Conservation (phyloP, 2,113 vertebrate species). For the Gopherus evgoodei region DNA sequence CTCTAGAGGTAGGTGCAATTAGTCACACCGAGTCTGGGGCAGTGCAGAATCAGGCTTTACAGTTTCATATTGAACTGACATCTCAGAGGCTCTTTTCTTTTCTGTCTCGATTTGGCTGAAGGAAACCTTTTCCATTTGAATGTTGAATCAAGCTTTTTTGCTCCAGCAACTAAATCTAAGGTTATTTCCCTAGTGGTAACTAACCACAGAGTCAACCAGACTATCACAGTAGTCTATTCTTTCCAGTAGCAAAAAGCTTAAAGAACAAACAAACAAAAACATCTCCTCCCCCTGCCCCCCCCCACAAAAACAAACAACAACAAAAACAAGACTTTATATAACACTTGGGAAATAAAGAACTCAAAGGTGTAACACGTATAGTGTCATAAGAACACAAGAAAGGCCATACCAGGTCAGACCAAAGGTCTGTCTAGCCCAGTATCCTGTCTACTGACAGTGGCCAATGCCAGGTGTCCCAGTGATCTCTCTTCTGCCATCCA, state of each 20-base stretch:
- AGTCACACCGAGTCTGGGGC: background rate
- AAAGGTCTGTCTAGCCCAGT: no score
- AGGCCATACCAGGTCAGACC: no score
- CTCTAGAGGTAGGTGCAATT: background rate
- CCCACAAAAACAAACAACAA: background rate
- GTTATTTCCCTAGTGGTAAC: background rate
- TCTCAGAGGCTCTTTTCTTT: background rate
- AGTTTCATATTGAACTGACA: background rate
- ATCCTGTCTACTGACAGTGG: no score
- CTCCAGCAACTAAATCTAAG: background rate
- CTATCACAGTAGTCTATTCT: background rate
- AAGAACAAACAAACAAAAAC: background rate
- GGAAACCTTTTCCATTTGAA: background rate
- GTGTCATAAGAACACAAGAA: no score
- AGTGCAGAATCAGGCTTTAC: background rate
- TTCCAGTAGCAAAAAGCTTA: background rate
- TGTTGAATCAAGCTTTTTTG: background rate
- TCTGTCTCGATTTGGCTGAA: background rate
- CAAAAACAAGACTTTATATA: background rate
- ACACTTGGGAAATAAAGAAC: background rate
- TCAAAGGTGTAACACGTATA: accelerated
- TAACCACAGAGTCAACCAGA: background rate
- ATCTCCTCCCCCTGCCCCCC: background rate
- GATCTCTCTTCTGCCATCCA: no score
- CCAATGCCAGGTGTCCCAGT: no score